Percentiles rank a stretch among this genome's conserved stretches.
Conservation (phyloP, 2,888 invertebrate species). For the Herminia tarsipennalis region DNA sequence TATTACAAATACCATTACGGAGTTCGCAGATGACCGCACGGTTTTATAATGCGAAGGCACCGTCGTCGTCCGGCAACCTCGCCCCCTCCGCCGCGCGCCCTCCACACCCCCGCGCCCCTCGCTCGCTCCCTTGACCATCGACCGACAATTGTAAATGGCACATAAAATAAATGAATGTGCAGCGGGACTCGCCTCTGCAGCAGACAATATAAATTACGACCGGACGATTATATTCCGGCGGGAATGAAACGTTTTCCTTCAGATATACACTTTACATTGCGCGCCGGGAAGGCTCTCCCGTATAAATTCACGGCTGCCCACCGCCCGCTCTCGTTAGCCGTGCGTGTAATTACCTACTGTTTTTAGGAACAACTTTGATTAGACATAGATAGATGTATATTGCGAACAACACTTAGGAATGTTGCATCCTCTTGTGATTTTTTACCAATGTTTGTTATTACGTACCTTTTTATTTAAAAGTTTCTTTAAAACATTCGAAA, state of each 20-base stretch:
- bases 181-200: conserved; percentile 86
- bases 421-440: too few relatives aligned
- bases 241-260: conserved; percentile 84
- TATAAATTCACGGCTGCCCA: conserved; percentile 58
- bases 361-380: conserved; percentile 67
- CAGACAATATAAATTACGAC: conserved; percentile 87
- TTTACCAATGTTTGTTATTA: too few relatives aligned
- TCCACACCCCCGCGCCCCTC: conserved; percentile 54
- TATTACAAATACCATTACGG: conserved; percentile 84
- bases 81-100: conserved; percentile 51
- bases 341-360: conserved; percentile 73
- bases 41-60: conserved; percentile 85
- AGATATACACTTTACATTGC: conserved; percentile 73
- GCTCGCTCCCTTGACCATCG: conserved; percentile 85
- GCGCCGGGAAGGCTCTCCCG: conserved; percentile 55
- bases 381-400: conserved; percentile 42
- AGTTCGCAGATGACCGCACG: conserved; percentile 85
- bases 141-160: conserved; percentile 87
- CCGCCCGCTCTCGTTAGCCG: conserved; percentile 66
- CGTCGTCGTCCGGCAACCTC: conserved; percentile 65
- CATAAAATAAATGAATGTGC: conserved; percentile 87
- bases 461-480: background rate
- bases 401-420: conserved; percentile 19
- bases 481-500: background rate
- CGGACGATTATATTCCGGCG: conserved; percentile 86